These are phyloP conservation scores for Ochlodes sylvanus DNA, from an alignment of 2,888 invertebrate genomes.

Conservation along the genomic window DNA sequence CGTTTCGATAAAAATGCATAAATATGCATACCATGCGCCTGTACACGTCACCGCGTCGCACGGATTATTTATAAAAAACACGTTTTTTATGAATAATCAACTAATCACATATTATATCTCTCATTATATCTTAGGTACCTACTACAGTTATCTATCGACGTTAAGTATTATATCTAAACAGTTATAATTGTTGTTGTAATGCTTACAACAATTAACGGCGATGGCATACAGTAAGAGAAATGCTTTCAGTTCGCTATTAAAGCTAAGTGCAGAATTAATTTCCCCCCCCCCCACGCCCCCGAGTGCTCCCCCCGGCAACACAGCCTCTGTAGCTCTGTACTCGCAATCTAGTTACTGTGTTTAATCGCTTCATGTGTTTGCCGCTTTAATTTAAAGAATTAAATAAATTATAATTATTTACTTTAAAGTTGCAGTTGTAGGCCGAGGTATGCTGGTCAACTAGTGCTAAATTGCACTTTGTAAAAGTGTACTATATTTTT, in stretches of 20 bases:
- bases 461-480: no score
- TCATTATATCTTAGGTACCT: no score
- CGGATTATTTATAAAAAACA: no score
- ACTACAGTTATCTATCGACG: no score
- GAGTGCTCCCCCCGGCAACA: not conserved
- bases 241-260: slow-evolving; percentile 17
- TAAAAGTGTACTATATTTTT: no score
- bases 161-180: no score
- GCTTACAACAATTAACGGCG: not conserved
- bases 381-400: not conserved
- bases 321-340: not conserved
- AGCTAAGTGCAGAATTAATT: slow-evolving; percentile 11
- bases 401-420: not conserved
- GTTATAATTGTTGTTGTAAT: not conserved
- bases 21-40: no score
- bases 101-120: no score
- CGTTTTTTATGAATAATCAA: no score
- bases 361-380: slow-evolving; percentile 10
- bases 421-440: not conserved
- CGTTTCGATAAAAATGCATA: no score
- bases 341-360: slow-evolving; percentile 6
- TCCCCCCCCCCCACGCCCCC: not conserved
- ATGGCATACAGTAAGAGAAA: slow-evolving; percentile 5
- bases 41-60: no score
- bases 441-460: no score